Evolutionary conservation across 1,140 invertebrate genomes (phyloP).

Genomic region (Drosophila burlai): DNA sequence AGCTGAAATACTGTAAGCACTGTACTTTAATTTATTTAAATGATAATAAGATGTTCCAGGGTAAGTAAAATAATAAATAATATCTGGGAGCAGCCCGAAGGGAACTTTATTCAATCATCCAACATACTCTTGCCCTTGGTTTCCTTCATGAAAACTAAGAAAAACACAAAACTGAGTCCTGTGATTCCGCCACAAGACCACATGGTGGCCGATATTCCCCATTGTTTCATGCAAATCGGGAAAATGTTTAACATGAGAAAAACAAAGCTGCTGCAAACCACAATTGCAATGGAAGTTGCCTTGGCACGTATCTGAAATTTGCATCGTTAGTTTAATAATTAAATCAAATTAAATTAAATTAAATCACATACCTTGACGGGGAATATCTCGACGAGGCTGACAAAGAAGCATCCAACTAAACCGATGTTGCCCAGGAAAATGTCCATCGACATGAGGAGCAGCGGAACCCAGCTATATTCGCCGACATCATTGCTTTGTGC

Average conservation of each 20-base stretch:
- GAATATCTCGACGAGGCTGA: slow-evolving; percentile 70
- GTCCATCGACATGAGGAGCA: slow-evolving; percentile 66
- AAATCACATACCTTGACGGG: slow-evolving; percentile 61
- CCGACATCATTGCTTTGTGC: slow-evolving; percentile 48
- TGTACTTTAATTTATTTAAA: background rate
- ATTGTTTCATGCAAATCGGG: slow-evolving; percentile 62
- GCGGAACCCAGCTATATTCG: slow-evolving; percentile 67
- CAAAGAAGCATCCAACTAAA: slow-evolving; percentile 72
- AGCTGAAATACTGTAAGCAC: slow-evolving; percentile 14
- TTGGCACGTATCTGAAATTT: slow-evolving; percentile 71
- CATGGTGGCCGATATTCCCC: slow-evolving; percentile 73
- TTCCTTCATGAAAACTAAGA: slow-evolving; percentile 67
- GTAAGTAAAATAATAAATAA: background rate
- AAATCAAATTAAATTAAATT: background rate
- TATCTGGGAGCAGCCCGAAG: too few relatives aligned
- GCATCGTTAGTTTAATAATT: background rate
- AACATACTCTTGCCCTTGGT: slow-evolving; percentile 81
- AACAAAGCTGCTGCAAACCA: slow-evolving; percentile 59
- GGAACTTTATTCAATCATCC: slow-evolving; percentile 47
- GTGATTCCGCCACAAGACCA: slow-evolving; percentile 64
- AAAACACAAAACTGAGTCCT: slow-evolving; percentile 53
- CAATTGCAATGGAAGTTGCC: slow-evolving; percentile 59
- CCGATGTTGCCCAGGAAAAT: slow-evolving; percentile 76
- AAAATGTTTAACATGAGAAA: slow-evolving; percentile 72
- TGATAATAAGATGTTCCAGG: background rate